Evolutionary conservation across 2,888 invertebrate genomes (phyloP).

Genomic region (Pristionchus japonicus): DNA sequence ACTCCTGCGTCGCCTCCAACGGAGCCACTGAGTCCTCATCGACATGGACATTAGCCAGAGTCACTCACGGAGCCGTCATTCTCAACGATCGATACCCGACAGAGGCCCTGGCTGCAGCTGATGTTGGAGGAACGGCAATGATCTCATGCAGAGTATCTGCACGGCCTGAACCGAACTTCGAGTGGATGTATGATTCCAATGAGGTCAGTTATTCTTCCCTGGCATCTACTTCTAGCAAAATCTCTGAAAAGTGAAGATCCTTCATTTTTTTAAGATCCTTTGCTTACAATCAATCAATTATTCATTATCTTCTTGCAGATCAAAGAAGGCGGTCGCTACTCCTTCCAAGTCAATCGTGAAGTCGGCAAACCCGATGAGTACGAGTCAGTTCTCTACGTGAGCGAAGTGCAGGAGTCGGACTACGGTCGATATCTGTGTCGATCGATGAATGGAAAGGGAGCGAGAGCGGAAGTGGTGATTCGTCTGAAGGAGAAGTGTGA

Average conservation of each 20-base stretch:
- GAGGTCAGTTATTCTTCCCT: conserved; percentile 32
- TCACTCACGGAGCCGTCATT: conserved; percentile 69
- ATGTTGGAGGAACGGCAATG: conserved; percentile 57
- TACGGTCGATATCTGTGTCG: conserved; percentile 89
- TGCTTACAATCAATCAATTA: no score
- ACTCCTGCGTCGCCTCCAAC: conserved; percentile 91
- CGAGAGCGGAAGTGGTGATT: conserved; percentile 61
- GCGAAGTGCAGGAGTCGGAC: conserved; percentile 78
- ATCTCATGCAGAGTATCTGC: conserved; percentile 68
- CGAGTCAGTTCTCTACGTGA: conserved; percentile 51
- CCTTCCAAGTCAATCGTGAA: conserved; percentile 54
- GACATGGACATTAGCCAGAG: conserved; percentile 61
- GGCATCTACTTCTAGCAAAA: background rate
- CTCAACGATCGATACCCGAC: conserved; percentile 64
- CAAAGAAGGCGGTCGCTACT: conserved; percentile 51
- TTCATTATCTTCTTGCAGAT: no score
- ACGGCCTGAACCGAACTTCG: conserved; percentile 69
- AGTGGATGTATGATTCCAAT: conserved; percentile 64
- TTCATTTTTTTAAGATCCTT: no score
- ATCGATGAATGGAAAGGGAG: conserved; percentile 86
- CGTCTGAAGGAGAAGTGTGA: conserved; percentile 62
- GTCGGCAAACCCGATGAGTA: conserved; percentile 63
- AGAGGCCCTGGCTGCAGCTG: conserved; percentile 66
- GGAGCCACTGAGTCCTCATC: conserved; percentile 78
- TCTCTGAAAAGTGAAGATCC: background rate